Conservation (phyloP, 2,797 vertebrate genomes). For the Gallinago solitaria region DNA sequence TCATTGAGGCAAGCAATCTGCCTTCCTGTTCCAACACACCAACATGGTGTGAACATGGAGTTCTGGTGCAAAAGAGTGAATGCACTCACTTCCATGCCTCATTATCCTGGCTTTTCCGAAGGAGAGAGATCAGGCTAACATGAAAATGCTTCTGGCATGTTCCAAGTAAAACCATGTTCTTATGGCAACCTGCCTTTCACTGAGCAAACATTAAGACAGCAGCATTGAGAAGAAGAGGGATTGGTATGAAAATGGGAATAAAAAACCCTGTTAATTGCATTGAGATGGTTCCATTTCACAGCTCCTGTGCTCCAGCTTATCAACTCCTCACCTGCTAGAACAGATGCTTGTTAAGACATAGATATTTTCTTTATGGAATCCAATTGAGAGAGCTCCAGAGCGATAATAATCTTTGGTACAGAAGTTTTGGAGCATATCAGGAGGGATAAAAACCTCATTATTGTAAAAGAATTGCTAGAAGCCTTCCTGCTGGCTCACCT, state of each 20-base stretch:
- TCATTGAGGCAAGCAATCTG: background rate
- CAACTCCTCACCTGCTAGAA: slow-evolving; percentile 49
- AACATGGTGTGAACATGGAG: no score
- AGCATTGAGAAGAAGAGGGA: background rate
- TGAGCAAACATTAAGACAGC: slow-evolving; percentile 61
- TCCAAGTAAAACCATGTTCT: slow-evolving; percentile 35
- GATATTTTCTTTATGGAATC: slow-evolving; percentile 24
- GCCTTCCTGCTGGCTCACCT: background rate
- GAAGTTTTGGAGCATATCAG: slow-evolving; percentile 32
- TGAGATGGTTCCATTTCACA: slow-evolving; percentile 48
- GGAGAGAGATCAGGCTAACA: background rate
- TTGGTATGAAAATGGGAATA: slow-evolving; percentile 1
- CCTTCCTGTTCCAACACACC: background rate
- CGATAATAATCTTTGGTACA: slow-evolving; percentile 25
- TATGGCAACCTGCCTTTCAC: slow-evolving; percentile 54
- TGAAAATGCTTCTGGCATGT: background rate
- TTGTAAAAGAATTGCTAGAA: slow-evolving; percentile 13
- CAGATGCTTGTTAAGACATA: slow-evolving; percentile 54
- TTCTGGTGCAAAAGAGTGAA: background rate
- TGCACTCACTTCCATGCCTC: background rate
- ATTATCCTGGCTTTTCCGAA: background rate
- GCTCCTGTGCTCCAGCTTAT: slow-evolving; percentile 13
- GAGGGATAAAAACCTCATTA: slow-evolving; percentile 14
- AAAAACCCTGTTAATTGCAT: slow-evolving; percentile 17
- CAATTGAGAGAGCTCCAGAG: slow-evolving; percentile 27